Base-by-base conservation (phyloP, 1,140 invertebrate genomes). In the Magallana gigas region DNA sequence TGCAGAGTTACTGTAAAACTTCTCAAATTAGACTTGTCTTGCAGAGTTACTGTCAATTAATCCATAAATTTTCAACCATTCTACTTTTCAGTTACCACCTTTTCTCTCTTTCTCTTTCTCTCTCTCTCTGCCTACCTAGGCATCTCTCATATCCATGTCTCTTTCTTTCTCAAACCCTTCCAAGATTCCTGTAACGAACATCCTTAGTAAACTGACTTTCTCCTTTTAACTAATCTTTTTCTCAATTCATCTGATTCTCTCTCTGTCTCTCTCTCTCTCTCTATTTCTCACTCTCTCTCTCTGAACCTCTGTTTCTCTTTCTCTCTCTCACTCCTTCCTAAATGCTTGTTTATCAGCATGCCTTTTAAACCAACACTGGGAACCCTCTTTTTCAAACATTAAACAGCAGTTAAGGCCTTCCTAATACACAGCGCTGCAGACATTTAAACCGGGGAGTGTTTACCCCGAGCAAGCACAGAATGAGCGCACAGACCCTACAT, bases 291-390 rank as follows among this genome's bases (percentile, higher is more conserved):
- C n/a, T 68, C 64, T 68, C 8, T 18, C 64, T 71, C 64, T 71
- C 11, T 9, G 16, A 11, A 8, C 29, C 12, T 23, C 23, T 36
- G 8, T 11, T 7, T 29, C 68, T 76, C 29, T 76, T 23, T 76
- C 64, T 29, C 64, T 71, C 64, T 36, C 68, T 23, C 68, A 12
- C 68, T 23, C 29, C 29, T 23, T 76, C 68, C 68, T 76, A 76
- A 76, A 76, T 12, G 23, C 18, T 76, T 29, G 14, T 76, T 76
- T 76, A 76, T 76, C 68, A 76, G 68, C 68, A 76, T 76, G 68
- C 68, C 68, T 76, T 76, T 76, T 76, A 76, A 76, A 76, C 68
- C 23, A 76, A 76, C 68, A 76, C 68, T 29, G 68, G 23, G 68
- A 76, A 29, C 23, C 23, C 68, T 18, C 68, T 76, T 76, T 76